Evolutionary conservation across 2,797 vertebrate genomes (phyloP), one percentile per base, ranked within the genome.

Genomic region (Acanthis flammea): DNA sequence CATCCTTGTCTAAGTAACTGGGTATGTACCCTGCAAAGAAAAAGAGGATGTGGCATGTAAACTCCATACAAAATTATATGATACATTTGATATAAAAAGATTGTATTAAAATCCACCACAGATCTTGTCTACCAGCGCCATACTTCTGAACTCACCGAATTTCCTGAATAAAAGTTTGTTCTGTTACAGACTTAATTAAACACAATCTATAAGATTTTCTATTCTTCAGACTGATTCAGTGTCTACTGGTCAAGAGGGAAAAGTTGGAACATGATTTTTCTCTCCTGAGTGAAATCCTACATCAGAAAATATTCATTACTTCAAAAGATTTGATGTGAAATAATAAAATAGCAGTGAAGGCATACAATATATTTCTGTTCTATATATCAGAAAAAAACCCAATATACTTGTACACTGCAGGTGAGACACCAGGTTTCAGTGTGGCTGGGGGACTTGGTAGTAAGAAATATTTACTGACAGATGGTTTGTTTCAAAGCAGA

Each of bases 1-100:
- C 99, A 95, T 99, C 99, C 98, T 99, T 99, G 98, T 99, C 99
- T 98, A 99, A 98, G 98, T 99, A 99, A 97, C 99, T 99, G 96
- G 99, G 99, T 98, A 99, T 99, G 98, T 99, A 99, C 97, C 99
- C 99, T 99, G 97, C 35, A 96, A 96, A 95, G 72, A 82, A 95
- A 93, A 79, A 92, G 76, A 92, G 63, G 48, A 90, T 48, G 30
- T 37, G 61, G 57, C 41, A 80, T 90, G 86, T 96, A 75, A 87
- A 86, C 51, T 54, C 3, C 1, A 73, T 18, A 37, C 22, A 77
- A 92, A 86, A 77, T 33, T 1, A 10, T 19, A 54, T 7, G 8
- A 91, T 41, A 48, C 7, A 35, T 31, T 72, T 16, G 22, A 81
- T 62, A 51, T 1, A 57, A 88, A 86, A 68, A 63, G 19, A 66